A percentile compares a stretch with the other conserved stretches of the same genome.
phyloP scores from a whole-genome alignment of 2,113 vertebrate species.

The Paramisgurnus dabryanus region DNA sequence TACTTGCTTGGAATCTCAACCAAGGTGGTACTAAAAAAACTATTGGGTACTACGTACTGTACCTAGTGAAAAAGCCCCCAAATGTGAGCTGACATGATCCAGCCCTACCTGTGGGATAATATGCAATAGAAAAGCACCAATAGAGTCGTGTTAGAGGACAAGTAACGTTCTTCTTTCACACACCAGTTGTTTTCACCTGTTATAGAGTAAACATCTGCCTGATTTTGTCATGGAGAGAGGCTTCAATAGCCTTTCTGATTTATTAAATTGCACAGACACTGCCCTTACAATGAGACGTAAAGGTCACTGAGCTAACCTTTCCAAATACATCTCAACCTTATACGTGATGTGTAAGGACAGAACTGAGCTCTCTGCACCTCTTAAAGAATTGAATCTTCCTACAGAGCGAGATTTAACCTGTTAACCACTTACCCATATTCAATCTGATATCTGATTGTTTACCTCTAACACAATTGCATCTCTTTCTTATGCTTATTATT shows the following conservation, averaged over 20 bases:
- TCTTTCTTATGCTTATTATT: constrained; percentile 31
- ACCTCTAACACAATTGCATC: constrained; percentile 47
- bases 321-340: constrained; percentile 31
- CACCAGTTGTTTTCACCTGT: neutral
- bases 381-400: constrained; percentile 36
- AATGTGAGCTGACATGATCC: no score
- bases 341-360: constrained; percentile 20
- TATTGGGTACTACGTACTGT: no score
- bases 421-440: constrained; percentile 58
- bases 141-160: no score
- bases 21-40: no score
- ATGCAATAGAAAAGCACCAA: no score
- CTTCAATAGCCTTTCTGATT: constrained; percentile 5
- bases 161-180: neutral
- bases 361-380: neutral
- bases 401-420: constrained; percentile 23
- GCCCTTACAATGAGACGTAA: constrained; percentile 20
- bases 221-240: constrained; percentile 14
- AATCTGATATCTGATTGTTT: constrained; percentile 61
- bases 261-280: neutral
- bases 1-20: no score
- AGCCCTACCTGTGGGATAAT: no score
- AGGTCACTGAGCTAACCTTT: constrained; percentile 35
- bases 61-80: no score
- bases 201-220: neutral